These are phyloP conservation scores for Elmis aenea DNA, from an alignment of 2,888 invertebrate species.

Conservation along the genomic window DNA sequence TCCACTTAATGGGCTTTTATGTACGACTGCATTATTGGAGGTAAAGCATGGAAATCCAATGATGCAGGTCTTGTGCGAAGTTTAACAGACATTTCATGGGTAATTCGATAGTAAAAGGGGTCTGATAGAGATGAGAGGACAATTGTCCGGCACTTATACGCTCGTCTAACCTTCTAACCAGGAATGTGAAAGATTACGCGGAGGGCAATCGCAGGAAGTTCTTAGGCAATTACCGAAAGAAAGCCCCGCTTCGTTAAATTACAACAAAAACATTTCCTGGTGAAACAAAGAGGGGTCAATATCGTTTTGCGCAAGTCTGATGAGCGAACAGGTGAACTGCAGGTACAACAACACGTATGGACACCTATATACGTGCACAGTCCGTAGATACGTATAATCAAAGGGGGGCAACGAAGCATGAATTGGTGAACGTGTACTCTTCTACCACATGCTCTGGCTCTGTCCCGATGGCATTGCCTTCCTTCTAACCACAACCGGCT, in stretches of 20 bases:
- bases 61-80: no score
- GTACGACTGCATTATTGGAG: no score
- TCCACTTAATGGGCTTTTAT: no score
- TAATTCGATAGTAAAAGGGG: no score
- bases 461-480: constrained; percentile 29
- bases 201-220: no score
- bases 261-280: constrained; percentile 15
- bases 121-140: no score
- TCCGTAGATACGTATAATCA: constrained; percentile 18
- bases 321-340: constrained; percentile 24
- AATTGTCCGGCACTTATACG: no score
- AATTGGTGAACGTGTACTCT: constrained; percentile 24
- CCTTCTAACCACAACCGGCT: constrained; percentile 28
- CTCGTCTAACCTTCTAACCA: no score
- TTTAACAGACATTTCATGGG: no score
- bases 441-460: constrained; percentile 24
- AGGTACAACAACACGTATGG: constrained; percentile 11
- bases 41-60: no score
- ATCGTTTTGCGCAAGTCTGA: constrained; percentile 21
- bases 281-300: constrained; percentile 17
- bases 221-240: no score
- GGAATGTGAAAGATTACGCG: no score
- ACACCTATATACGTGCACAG: constrained; percentile 17
- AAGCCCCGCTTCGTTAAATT: constrained; percentile 1
- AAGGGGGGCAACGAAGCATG: constrained; percentile 28